phyloP scores from a whole-genome alignment of 2,797 vertebrate species.

The Huso huso region DNA sequence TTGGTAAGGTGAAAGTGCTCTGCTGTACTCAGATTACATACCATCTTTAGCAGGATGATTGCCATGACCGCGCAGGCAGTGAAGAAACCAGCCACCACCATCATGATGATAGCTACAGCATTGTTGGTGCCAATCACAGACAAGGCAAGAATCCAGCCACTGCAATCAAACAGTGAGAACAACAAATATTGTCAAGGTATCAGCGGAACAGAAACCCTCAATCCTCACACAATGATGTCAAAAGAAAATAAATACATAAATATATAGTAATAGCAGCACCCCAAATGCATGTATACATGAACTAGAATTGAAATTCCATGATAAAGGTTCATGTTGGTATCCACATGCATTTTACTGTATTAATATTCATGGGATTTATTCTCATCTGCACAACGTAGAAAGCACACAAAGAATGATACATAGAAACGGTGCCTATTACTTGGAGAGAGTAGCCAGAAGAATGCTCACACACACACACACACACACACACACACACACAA shows the following conservation, averaged over 20 bases:
- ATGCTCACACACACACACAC: not conserved
- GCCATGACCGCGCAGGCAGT: constrained; percentile 71
- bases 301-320: no score
- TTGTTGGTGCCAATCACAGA: constrained; percentile 20
- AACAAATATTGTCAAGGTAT: constrained; percentile 18
- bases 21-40: constrained; percentile 35
- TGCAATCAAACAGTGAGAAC: constrained; percentile 36
- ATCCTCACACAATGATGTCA: no score
- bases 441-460: constrained; percentile 2
- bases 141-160: constrained; percentile 83
- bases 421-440: not conserved
- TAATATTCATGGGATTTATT: no score
- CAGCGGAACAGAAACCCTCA: no score
- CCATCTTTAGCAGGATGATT: constrained; percentile 82
- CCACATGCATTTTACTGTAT: no score
- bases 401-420: no score
- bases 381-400: no score
- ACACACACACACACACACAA: not conserved
- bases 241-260: no score
- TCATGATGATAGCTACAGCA: constrained; percentile 75
- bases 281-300: no score
- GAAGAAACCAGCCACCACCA: constrained; percentile 84
- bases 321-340: no score
- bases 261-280: no score
- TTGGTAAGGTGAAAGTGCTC: no score